Evolutionary conservation across 2,113 vertebrate genomes (phyloP).

Genomic region (Vireo altiloquus): DNA sequence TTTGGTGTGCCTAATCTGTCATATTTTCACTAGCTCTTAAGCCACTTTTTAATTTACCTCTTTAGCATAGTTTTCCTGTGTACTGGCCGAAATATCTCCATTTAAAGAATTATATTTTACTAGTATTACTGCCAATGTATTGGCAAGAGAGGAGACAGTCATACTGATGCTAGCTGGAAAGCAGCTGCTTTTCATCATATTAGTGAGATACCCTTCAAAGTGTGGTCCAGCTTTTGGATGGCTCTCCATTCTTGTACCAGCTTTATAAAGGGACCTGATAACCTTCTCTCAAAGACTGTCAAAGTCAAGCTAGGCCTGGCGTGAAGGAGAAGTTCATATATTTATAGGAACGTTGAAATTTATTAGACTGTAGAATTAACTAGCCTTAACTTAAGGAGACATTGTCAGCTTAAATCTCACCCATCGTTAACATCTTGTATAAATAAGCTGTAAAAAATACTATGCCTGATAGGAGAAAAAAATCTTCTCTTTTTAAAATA

Average conservation of each 20-base stretch:
- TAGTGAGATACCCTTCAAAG: not conserved
- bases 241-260: not conserved
- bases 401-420: slow-evolving; percentile 10
- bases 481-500: not conserved
- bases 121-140: not conserved
- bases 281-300: not conserved
- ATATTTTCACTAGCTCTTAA: not conserved
- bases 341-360: slow-evolving; percentile 17
- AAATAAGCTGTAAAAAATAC: slow-evolving; percentile 29
- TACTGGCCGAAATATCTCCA: not conserved
- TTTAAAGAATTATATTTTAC: not conserved
- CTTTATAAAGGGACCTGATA: not conserved
- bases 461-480: not conserved
- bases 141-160: not conserved
- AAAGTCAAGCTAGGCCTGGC: not conserved
- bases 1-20: not conserved
- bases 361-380: slow-evolving; percentile 32
- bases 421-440: not conserved
- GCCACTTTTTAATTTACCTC: not conserved
- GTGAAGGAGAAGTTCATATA: not conserved
- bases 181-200: not conserved
- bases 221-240: not conserved
- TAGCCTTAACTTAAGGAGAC: slow-evolving; percentile 3
- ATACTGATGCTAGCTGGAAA: not conserved
- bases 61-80: not conserved